Conservation (phyloP, 2,888 invertebrate species). For the Antitype chi region DNA sequence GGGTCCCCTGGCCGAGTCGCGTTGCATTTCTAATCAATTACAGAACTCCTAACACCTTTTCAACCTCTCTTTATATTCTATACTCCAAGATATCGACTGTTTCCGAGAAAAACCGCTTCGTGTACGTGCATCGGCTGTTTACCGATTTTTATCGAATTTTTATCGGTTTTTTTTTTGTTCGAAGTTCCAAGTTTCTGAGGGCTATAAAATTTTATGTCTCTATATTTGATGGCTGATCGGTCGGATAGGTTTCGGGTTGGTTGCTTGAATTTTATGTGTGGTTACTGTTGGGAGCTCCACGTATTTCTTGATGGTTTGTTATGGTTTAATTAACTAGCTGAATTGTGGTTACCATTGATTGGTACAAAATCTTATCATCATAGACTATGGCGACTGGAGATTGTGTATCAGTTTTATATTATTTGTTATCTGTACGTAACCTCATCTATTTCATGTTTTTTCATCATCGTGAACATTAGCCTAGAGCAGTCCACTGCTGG, state of each 20-base stretch:
- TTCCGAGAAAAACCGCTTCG: conserved; percentile 66
- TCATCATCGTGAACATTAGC: no score
- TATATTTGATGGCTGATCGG: conserved; percentile 76
- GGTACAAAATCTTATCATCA: conserved; percentile 15
- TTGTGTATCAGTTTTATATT: background rate
- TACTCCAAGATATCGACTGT: conserved; percentile 56
- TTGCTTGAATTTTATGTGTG: conserved; percentile 32
- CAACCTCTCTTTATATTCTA: conserved; percentile 70
- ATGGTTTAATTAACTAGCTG: conserved; percentile 46
- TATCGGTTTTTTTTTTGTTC: conserved; percentile 69
- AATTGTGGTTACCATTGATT: conserved; percentile 18
- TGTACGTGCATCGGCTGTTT: conserved; percentile 75
- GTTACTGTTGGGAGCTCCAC: conserved; percentile 43
- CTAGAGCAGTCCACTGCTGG: no score
- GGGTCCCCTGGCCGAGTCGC: conserved; percentile 57
- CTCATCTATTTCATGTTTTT: background rate
- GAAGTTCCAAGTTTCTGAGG: conserved; percentile 70
- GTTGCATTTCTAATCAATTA: conserved; percentile 72
- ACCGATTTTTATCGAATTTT: conserved; percentile 78
- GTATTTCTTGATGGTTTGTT: conserved; percentile 57
- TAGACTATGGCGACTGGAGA: background rate
- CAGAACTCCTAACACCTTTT: conserved; percentile 61
- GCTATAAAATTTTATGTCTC: conserved; percentile 81
- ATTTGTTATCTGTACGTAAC: background rate
- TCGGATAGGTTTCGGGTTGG: conserved; percentile 62